Evolutionary conservation across 92 coral and sea anemone species (phyloP), one percentile per base, ranked within the genome.

Genomic region (Pocillopora grandis): DNA sequence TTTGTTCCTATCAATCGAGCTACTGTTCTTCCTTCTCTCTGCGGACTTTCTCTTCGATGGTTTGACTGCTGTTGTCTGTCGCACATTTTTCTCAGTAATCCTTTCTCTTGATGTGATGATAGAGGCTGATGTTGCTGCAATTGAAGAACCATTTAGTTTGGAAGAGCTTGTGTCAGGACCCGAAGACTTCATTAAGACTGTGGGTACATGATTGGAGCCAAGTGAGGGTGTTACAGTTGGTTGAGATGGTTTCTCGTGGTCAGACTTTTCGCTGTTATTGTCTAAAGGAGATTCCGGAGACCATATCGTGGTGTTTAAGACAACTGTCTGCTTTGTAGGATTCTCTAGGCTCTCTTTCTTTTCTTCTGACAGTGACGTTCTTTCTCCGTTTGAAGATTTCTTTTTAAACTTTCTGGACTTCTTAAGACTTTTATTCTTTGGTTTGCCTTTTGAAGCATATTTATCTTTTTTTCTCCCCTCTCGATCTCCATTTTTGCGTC

Each of bases 351-450:
- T 12, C 68, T 19, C 6, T 64, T 5, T 64, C 21, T 64, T 64
- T 64, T 64, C 49, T 19, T 58, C 37, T 18, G 81, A 58, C 14
- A n/a, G 19, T 1, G 56, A 33, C 19, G 66, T 37, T 36, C 19
- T 2, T 36, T 72, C 20, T 58, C 58, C 20, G 21, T 10, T 60
- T 62, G 58, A 42, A 9, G 74, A 37, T 42, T 75, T 69, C 76
- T 64, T 55, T 84, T 42, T 61, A 13, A 55, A 68, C 42, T 80
- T 69, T 49, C 21, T 80, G 8, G 64, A 36, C 66, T 78, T 84
- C 66, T 66, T 69, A 60, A 59, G 31, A 36, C 18, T 69, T 68
- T 75, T 77, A 20, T 36, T 58, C 21, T 31, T 78, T 77, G 68
- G 57, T 58, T 74, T 85, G 13, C 73, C 61, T 15, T 35, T 55